Conservation (phyloP, 2,113 vertebrate genomes). For the Rutilus rutilus region DNA sequence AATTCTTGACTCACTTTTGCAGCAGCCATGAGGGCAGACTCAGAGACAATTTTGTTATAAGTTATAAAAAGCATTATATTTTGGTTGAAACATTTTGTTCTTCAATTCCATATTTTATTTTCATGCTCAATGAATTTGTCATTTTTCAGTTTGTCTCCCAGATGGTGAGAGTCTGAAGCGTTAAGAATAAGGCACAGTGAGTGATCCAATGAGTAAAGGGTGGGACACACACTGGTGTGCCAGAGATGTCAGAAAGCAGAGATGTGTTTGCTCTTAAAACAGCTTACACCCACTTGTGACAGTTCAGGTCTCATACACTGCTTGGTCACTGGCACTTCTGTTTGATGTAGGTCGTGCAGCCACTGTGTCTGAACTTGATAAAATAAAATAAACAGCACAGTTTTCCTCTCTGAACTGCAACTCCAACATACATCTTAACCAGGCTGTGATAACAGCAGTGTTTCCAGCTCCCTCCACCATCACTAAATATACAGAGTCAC, state of each 20-base stretch:
- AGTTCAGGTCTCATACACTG: slow-evolving; percentile 55
- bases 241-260: slow-evolving; percentile 18
- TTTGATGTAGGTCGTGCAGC: slow-evolving; percentile 17
- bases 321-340: slow-evolving; percentile 41
- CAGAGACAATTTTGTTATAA: not conserved
- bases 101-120: not conserved
- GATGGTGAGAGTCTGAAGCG: not conserved
- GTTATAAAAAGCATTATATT: not conserved
- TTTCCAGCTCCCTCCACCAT: not conserved
- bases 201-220: not conserved
- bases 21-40: not conserved
- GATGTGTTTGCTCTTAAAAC: slow-evolving; percentile 42
- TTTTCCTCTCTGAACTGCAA: not conserved
- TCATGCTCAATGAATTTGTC: not conserved
- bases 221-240: slow-evolving; percentile 26
- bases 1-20: not conserved
- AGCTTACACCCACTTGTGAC: slow-evolving; percentile 44
- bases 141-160: slow-evolving; percentile 1
- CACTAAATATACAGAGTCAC: not conserved
- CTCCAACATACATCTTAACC: not conserved
- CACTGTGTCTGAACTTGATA: slow-evolving; percentile 6
- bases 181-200: slow-evolving; percentile 18
- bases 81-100: not conserved
- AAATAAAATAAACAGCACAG: not conserved
- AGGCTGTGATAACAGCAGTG: not conserved